Conservation (phyloP, 2,888 invertebrate species). For the Hedya salicella region DNA sequence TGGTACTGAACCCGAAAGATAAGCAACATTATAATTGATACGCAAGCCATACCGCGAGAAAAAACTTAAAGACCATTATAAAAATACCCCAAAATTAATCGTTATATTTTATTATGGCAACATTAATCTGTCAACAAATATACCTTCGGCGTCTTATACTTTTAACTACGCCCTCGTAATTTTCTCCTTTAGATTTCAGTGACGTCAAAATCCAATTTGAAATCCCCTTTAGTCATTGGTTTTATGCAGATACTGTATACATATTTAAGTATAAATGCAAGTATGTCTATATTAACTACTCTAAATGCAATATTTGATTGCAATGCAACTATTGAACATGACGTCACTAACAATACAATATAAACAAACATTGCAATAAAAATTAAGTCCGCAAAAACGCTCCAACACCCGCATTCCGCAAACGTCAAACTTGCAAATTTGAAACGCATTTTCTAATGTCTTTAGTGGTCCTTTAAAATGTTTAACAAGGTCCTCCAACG, state of each 20-base stretch:
- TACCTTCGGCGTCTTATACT: not conserved
- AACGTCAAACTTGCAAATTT: conserved; percentile 26
- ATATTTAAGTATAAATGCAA: no score
- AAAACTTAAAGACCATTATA: no score
- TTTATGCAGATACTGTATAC: no score
- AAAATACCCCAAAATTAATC: not conserved
- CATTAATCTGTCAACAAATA: not conserved
- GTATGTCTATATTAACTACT: no score
- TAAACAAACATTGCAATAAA: not conserved
- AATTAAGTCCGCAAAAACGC: conserved; percentile 1
- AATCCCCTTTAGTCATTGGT: not conserved
- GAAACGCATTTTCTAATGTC: conserved; percentile 33
- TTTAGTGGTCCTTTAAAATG: conserved; percentile 60
- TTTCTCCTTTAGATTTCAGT: not conserved
- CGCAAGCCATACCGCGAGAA: no score
- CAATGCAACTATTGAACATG: no score
- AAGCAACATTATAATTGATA: no score
- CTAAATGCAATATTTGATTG: no score
- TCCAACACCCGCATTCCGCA: conserved; percentile 12
- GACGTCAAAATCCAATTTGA: not conserved
- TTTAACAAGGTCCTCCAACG: conserved; percentile 80
- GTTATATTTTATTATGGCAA: not conserved
- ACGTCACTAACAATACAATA: no score
- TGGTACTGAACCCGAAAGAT: no score
- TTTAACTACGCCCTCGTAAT: not conserved